Conservation (phyloP, 2,888 invertebrate species). For the Leucozona laternaria region DNA sequence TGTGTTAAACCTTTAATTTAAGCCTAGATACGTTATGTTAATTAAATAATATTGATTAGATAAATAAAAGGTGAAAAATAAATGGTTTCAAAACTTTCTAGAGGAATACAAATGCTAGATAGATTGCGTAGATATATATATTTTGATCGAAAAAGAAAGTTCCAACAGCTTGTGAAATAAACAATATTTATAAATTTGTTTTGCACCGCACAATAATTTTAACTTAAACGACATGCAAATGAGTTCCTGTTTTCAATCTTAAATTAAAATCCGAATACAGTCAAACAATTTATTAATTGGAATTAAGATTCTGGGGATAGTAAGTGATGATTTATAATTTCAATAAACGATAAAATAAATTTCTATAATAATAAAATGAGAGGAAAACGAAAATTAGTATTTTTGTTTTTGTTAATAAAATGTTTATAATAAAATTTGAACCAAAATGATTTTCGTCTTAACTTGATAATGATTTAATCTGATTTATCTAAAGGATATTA, state of each 20-base stretch:
- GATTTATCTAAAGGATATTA: no score
- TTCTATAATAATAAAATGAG: no score
- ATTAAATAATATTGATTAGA: constrained; percentile 1
- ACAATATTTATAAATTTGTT: not conserved
- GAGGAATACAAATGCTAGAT: not conserved
- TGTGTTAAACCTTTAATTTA: constrained; percentile 61
- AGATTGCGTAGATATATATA: not conserved
- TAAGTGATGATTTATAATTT: no score
- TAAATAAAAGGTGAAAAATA: not conserved
- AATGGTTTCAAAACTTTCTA: not conserved
- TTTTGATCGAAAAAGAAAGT: not conserved
- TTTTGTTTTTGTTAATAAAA: no score
- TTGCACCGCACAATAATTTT: not conserved
- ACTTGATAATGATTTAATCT: no score
- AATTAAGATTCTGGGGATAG: no score
- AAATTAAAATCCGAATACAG: not conserved
- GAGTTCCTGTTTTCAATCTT: not conserved
- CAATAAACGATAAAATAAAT: no score
- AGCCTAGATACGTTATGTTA: constrained; percentile 63
- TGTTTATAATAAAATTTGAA: no score
- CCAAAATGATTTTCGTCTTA: no score
- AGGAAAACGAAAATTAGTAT: no score
- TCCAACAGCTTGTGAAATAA: not conserved
- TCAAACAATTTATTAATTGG: no score
- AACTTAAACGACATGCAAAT: not conserved